A percentile compares a stretch with the other conserved stretches of the same genome.
Evolutionary conservation across 1,140 invertebrate species (phyloP).

Genomic region (Anadara kagoshimensis): DNA sequence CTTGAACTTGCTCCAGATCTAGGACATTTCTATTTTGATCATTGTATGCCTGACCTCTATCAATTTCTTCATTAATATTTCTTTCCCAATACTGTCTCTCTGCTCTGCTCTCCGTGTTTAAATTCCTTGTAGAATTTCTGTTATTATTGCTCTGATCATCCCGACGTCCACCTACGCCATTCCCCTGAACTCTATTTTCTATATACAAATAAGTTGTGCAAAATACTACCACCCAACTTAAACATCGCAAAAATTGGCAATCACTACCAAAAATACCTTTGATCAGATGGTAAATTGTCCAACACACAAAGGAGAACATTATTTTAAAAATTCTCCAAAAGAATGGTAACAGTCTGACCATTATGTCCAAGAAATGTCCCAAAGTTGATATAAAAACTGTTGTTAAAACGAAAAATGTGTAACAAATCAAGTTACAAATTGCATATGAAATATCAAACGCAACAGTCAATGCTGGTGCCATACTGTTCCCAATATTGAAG

Average conservation of each 20-base stretch:
- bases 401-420: too few relatives aligned
- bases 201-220: constrained; percentile 16
- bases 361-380: too few relatives aligned
- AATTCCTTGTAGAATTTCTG: not conserved
- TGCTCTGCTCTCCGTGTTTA: not conserved
- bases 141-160: not conserved
- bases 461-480: too few relatives aligned
- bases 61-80: not conserved
- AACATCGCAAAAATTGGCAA: constrained; percentile 5
- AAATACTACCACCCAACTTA: constrained; percentile 22
- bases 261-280: constrained; percentile 20
- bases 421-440: too few relatives aligned
- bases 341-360: not conserved
- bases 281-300: constrained; percentile 15
- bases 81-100: not conserved
- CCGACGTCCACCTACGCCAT: not conserved
- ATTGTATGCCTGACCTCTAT: not conserved
- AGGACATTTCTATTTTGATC: not conserved
- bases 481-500: too few relatives aligned
- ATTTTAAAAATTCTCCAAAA: not conserved
- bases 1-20: not conserved
- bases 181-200: not conserved
- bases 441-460: too few relatives aligned
- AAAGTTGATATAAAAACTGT: too few relatives aligned
- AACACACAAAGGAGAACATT: constrained; percentile 9